These are phyloP conservation scores for Halcyon chelicuti DNA, from an alignment of 2,797 vertebrate species.

Conservation along the genomic window DNA sequence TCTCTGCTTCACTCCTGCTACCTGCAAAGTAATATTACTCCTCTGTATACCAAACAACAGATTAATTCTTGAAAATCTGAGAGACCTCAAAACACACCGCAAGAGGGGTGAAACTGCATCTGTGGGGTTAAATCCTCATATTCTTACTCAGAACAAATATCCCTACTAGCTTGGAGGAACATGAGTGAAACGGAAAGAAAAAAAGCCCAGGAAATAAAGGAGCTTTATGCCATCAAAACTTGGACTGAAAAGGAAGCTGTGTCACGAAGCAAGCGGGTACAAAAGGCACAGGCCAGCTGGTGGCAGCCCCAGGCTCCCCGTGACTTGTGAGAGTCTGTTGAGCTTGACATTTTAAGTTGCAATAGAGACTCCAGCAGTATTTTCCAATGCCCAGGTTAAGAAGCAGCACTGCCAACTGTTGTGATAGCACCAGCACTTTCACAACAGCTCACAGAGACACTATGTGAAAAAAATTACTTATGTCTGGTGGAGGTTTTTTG, in stretches of 20 bases:
- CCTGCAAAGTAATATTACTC: background rate
- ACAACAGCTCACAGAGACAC: background rate
- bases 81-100: background rate
- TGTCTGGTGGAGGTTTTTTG: background rate
- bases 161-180: background rate
- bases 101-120: background rate
- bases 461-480: background rate
- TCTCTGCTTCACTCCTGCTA: background rate
- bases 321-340: background rate
- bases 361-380: background rate
- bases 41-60: background rate
- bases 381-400: background rate
- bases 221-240: background rate
- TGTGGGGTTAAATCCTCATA: background rate
- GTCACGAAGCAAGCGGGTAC: rapidly evolving
- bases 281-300: background rate
- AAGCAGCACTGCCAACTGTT: background rate
- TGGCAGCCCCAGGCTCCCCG: background rate
- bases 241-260: background rate
- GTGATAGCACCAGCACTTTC: background rate
- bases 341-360: background rate
- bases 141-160: background rate
- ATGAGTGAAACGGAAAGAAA: background rate
- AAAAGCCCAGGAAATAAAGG: background rate
- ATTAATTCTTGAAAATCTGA: background rate